Evolutionary conservation across 2,113 vertebrate genomes (phyloP).

Genomic region (Australoheros scitulus): DNA sequence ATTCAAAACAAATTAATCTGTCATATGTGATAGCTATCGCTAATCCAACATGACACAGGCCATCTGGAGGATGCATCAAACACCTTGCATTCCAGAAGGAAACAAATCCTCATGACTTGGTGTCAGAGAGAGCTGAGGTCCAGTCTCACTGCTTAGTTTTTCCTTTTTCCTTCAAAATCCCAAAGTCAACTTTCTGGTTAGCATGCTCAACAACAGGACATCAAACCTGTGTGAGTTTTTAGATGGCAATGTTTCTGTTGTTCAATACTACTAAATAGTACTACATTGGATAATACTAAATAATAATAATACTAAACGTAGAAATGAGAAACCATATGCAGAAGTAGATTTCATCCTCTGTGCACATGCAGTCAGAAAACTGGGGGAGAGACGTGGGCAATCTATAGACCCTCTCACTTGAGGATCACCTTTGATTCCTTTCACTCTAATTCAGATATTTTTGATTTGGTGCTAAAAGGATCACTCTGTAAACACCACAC

Average conservation of each 20-base stretch:
- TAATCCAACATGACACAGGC: conserved; percentile 17
- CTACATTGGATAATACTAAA: too few species aligned
- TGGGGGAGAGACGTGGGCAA: background rate
- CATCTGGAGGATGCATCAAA: conserved; percentile 33
- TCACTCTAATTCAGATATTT: conserved; percentile 22
- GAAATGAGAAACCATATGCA: background rate
- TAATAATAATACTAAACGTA: too few species aligned
- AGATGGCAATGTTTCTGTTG: background rate
- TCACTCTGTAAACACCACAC: conserved; percentile 48
- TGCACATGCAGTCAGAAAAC: background rate
- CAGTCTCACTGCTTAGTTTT: background rate
- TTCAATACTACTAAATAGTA: background rate
- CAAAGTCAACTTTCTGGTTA: background rate
- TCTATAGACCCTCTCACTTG: background rate
- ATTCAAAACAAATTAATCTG: conserved; percentile 9
- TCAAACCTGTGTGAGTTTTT: background rate
- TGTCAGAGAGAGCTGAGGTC: conserved; percentile 10
- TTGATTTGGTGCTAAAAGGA: conserved; percentile 33
- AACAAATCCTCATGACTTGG: background rate
- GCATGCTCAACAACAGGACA: background rate
- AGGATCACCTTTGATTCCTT: conserved; percentile 39
- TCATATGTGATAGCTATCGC: background rate
- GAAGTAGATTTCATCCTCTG: background rate
- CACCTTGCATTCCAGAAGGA: conserved; percentile 6
- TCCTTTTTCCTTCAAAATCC: background rate